Evolutionary conservation across 2,888 invertebrate genomes (phyloP).

Genomic region (Ophioninae sp.): DNA sequence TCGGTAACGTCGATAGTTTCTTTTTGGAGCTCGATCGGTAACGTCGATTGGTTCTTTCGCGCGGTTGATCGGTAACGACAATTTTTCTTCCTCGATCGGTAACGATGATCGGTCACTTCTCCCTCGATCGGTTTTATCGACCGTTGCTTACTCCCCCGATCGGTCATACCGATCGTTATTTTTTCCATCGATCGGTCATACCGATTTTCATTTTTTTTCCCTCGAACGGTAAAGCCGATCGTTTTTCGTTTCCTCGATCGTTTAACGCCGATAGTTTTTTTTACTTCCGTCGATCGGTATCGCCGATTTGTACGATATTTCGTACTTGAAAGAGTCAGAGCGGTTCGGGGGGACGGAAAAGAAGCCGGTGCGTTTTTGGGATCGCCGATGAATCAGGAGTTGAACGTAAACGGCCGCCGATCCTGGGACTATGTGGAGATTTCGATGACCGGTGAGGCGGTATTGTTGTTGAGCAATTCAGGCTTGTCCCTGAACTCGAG

Average conservation of each 20-base stretch:
- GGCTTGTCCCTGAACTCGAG: conserved; percentile 81
- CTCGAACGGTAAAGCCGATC: background rate
- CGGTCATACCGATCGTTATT: background rate
- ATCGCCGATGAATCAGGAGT: background rate
- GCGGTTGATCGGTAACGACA: background rate
- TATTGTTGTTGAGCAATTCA: conserved; percentile 84
- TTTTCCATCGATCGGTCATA: background rate
- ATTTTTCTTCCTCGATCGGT: too few species aligned
- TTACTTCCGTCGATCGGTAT: too few species aligned
- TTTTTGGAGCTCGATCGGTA: background rate
- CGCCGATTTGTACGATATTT: background rate
- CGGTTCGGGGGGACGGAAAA: background rate
- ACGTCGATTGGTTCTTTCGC: background rate
- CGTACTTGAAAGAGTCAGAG: background rate
- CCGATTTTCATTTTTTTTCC: background rate
- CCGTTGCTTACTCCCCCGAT: background rate
- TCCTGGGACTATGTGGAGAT: conserved; percentile 83
- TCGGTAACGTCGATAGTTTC: too few species aligned
- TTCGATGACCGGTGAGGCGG: conserved; percentile 83
- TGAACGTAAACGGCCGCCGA: background rate
- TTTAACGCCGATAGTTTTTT: background rate
- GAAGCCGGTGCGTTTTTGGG: background rate
- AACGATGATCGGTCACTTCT: too few species aligned
- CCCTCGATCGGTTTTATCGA: too few species aligned
- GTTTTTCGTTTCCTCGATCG: too few species aligned